Conservation (phyloP, 2,797 vertebrate species). For the Micrastur ruficollis region DNA sequence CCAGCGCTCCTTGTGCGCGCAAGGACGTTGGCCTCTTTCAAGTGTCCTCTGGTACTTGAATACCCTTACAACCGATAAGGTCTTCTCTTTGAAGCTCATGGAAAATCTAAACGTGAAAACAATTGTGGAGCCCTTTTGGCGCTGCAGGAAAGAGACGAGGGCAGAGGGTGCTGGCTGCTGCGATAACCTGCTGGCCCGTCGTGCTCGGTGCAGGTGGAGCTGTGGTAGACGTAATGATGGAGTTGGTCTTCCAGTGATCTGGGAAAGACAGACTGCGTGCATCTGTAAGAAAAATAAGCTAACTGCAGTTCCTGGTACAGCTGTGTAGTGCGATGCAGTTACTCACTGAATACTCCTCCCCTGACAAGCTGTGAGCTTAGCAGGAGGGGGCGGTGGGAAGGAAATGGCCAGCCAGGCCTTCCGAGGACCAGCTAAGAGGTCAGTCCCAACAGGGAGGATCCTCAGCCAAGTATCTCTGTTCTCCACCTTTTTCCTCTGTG, state of each 20-base stretch:
- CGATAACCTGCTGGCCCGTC: neutral
- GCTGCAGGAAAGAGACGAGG: neutral
- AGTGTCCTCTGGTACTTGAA: neutral
- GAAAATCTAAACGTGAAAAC: neutral
- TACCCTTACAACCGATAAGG: neutral
- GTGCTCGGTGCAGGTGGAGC: neutral
- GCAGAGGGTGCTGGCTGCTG: neutral
- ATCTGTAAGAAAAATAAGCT: neutral
- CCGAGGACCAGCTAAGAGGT: neutral
- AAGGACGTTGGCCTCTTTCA: neutral
- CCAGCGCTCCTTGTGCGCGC: rapidly evolving
- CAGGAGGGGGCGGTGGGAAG: neutral
- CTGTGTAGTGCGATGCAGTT: neutral
- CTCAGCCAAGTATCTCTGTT: rapidly evolving
- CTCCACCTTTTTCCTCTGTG: neutral
- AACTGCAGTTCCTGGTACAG: neutral
- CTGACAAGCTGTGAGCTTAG: neutral
- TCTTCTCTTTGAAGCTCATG: neutral
- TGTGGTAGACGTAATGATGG: neutral
- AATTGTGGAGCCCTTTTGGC: neutral
- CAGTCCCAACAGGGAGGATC: neutral
- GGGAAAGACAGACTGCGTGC: neutral
- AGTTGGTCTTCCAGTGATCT: neutral
- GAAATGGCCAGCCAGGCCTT: neutral
- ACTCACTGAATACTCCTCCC: neutral